Evolutionary conservation across 2,888 invertebrate genomes (phyloP), one percentile per base, ranked within the genome.

Genomic region (Melieria picta): DNA sequence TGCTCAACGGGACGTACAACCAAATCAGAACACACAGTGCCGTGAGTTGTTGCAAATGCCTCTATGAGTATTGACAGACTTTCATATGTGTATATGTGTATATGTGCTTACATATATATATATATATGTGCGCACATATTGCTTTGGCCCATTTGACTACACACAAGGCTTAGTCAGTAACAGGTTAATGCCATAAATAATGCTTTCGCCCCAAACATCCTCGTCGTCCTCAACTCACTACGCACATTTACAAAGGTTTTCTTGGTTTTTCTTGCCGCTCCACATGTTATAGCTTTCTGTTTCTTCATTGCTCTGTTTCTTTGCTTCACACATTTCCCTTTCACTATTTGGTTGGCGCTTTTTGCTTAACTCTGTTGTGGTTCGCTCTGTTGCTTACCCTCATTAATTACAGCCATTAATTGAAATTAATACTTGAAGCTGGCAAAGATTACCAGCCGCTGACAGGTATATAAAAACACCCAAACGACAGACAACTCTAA

Each of bases 141-240:
- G 30, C 30, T 30, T 30, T 30, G 3, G 30, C 30, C 30, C 30
- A 30, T 30, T 30, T 30, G 30, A 2, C 30, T 30, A 30, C 30
- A 30, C 30, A 30, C 30, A 30, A 30, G 30, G 30, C 30, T 30
- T 30, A 30, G 30, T 30, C 30, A 30, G 30, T 48, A 62, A 62
- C 62, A 62, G 30, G 62, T 48, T 62, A 62, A 62, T 62, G 50
- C 52, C 57, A 58, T 66, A 46, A 48, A 52, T 52, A n/a, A 52
- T 52, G 52, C 52, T 52, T 52, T 5, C 13, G 1, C 30, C 30
- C 30, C 30, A 30, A 30, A 3, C 30, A 30, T 3, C 30, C 30
- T 30, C 30, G 30, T 30, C 30, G 30, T 3, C 30, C 30, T 3
- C 30, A 30, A 52, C 9, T 52, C 13, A n/a, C 7, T 52, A n/a